These are phyloP conservation scores for Zeugodacus cucurbitae DNA, from an alignment of 1,140 invertebrate genomes.

Conservation along the genomic window DNA sequence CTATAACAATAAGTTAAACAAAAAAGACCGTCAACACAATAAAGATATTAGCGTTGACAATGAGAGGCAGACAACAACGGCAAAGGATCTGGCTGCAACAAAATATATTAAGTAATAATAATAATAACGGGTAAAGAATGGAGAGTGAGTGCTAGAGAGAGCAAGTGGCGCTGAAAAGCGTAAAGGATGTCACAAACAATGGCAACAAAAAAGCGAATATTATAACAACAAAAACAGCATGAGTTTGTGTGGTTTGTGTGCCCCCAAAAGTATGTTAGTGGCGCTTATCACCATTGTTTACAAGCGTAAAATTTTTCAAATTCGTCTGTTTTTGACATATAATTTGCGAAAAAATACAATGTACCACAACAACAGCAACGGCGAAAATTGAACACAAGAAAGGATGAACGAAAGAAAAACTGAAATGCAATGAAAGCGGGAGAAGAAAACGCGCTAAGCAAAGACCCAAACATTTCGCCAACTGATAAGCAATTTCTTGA, in stretches of 20 bases:
- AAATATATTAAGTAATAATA: conserved; percentile 4
- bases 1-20: not conserved
- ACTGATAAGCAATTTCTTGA: conserved; percentile 25
- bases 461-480: not conserved
- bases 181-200: not conserved
- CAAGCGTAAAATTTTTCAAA: conserved; percentile 11
- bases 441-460: not conserved
- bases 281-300: conserved; percentile 31
- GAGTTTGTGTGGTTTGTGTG: too few species aligned
- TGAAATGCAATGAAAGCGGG: too few species aligned
- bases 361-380: not conserved
- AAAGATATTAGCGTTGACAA: conserved; percentile 25
- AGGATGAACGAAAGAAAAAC: not conserved
- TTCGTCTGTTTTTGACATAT: conserved; percentile 22
- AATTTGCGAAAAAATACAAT: conserved; percentile 20
- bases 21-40: conserved; percentile 21
- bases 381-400: not conserved
- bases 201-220: not conserved
- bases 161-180: not conserved
- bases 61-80: not conserved
- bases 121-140: not conserved
- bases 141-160: not conserved
- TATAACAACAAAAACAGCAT: not conserved
- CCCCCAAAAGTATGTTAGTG: not conserved
- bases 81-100: not conserved